Percentiles rank a stretch among this genome's conserved stretches.
phyloP scores from a whole-genome alignment of 2,797 vertebrate genomes.

The Myripristis jacobus region DNA sequence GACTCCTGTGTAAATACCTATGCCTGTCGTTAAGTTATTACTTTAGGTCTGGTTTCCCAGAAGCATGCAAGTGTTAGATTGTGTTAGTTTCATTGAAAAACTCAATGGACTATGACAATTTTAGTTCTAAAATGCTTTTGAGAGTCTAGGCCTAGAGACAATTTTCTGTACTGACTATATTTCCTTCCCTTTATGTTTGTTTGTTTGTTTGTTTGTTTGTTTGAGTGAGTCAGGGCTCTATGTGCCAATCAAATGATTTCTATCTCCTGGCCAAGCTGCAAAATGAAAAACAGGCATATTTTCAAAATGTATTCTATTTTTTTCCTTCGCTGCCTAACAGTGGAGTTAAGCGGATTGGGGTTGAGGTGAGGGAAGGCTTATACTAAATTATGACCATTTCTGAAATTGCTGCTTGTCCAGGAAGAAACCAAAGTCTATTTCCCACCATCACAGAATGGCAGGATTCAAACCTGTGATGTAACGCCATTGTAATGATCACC shows the following conservation, averaged over 20 bases:
- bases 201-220: slow-evolving; percentile 69
- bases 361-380: slow-evolving; percentile 49
- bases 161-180: slow-evolving; percentile 69
- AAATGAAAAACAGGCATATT: slow-evolving; percentile 38
- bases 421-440: slow-evolving; percentile 54
- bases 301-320: slow-evolving; percentile 12
- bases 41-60: slow-evolving; percentile 66
- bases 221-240: slow-evolving; percentile 68
- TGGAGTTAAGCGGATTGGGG: background rate
- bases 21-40: slow-evolving; percentile 78
- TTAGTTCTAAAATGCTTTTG: slow-evolving; percentile 56
- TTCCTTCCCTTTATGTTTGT: slow-evolving; percentile 70
- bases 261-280: slow-evolving; percentile 71
- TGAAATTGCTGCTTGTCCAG: slow-evolving; percentile 52
- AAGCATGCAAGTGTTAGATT: slow-evolving; percentile 62
- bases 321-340: slow-evolving; percentile 46
- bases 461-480: slow-evolving; percentile 70
- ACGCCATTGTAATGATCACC: slow-evolving; percentile 64
- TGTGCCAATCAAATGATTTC: slow-evolving; percentile 73
- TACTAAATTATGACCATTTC: slow-evolving; percentile 35
- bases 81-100: slow-evolving; percentile 56
- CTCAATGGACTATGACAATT: slow-evolving; percentile 61
- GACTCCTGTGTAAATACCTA: slow-evolving; percentile 78
- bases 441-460: slow-evolving; percentile 64
- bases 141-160: slow-evolving; percentile 50